Percentiles rank a stretch among this genome's conserved stretches.
phyloP scores from a whole-genome alignment of 2,113 vertebrate genomes.

The Brevimyrus niger region DNA sequence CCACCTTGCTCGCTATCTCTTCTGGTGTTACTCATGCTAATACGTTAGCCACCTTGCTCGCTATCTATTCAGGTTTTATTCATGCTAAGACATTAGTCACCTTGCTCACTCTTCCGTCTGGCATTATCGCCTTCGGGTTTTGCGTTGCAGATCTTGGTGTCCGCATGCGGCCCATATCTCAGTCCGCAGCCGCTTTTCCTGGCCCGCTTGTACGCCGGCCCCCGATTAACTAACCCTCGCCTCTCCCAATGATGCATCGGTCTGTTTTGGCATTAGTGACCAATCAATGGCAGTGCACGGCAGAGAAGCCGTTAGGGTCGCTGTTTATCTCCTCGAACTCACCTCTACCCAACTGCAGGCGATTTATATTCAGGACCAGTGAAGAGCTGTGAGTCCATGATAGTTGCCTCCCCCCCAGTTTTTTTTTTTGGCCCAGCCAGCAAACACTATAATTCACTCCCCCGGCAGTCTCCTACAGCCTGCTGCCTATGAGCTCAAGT shows the following conservation, averaged over 20 bases:
- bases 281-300: conserved; percentile 20
- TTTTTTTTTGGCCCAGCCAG: background rate
- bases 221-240: conserved; percentile 25
- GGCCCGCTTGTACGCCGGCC: conserved; percentile 32
- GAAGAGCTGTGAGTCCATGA: background rate
- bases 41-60: background rate
- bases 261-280: conserved; percentile 42
- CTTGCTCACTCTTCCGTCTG: background rate
- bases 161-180: conserved; percentile 5
- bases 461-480: background rate
- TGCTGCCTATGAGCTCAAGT: background rate
- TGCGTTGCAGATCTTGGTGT: conserved; percentile 31
- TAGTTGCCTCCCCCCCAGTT: background rate
- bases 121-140: background rate
- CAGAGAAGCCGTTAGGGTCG: conserved; percentile 13
- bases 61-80: background rate
- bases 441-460: conserved; percentile 17
- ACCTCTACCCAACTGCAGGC: background rate
- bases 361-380: background rate
- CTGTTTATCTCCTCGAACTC: conserved; percentile 10
- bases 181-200: conserved; percentile 33
- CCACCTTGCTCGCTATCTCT: background rate
- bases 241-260: conserved; percentile 37
- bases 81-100: background rate
- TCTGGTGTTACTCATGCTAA: background rate